Percentiles rank a stretch among this genome's conserved stretches.
Evolutionary conservation across 2,113 vertebrate genomes (phyloP).

Genomic region (Perca flavescens): DNA sequence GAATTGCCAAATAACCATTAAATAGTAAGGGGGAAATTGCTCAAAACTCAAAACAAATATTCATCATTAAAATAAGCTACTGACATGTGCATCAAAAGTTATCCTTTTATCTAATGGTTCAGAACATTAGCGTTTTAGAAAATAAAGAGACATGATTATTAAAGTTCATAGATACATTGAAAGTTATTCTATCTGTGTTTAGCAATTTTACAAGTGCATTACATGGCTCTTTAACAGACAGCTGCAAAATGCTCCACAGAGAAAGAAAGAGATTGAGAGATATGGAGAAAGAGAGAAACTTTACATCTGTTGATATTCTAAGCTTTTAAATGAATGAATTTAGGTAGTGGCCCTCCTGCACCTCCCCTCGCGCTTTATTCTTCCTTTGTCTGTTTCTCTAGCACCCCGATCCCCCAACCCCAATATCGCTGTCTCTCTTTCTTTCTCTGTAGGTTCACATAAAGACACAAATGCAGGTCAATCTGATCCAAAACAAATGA

Average conservation of each 20-base stretch:
- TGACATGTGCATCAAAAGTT: conserved; percentile 50
- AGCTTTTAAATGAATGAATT: conserved; percentile 58
- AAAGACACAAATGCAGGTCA: conserved; percentile 82
- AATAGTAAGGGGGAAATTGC: conserved; percentile 22
- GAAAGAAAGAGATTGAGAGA: conserved; percentile 86
- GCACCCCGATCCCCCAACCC: conserved; percentile 43
- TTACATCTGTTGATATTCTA: conserved; percentile 48
- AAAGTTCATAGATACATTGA: conserved; percentile 62
- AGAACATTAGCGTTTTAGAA: conserved; percentile 50
- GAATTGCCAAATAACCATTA: conserved; percentile 36
- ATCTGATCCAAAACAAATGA: conserved; percentile 80
- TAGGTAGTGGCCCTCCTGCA: conserved; percentile 76
- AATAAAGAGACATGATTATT: conserved; percentile 55
- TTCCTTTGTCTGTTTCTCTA: conserved; percentile 72
- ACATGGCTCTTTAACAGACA: conserved; percentile 59
- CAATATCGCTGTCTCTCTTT: conserved; percentile 84
- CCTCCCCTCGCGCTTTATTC: conserved; percentile 73
- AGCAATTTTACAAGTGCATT: conserved; percentile 72
- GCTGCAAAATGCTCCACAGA: conserved; percentile 80
- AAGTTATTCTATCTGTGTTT: conserved; percentile 57
- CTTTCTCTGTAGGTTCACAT: conserved; percentile 88
- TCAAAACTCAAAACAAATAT: conserved; percentile 30
- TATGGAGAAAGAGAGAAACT: conserved; percentile 88
- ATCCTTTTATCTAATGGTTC: conserved; percentile 36
- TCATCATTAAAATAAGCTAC: conserved; percentile 39